Percentiles rank a stretch among this genome's conserved stretches.
phyloP scores from a whole-genome alignment of 2,888 invertebrate species.

The Leucoptera coffeella region DNA sequence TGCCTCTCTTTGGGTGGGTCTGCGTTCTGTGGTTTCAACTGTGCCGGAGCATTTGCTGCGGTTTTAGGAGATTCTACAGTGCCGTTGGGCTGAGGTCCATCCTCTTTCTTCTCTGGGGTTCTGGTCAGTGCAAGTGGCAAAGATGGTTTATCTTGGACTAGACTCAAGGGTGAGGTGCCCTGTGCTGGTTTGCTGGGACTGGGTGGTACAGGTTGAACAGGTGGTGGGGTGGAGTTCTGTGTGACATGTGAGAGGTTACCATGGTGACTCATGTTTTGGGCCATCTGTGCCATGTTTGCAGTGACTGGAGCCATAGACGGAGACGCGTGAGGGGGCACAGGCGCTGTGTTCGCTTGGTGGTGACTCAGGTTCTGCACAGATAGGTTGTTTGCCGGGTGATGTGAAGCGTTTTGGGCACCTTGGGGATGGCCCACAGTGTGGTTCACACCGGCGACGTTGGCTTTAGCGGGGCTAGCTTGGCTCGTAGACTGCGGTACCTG shows the following conservation, averaged over 20 bases:
- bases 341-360: slow-evolving; percentile 23
- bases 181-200: slow-evolving; percentile 27
- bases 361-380: slow-evolving; percentile 35
- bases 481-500: slow-evolving; percentile 37
- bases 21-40: slow-evolving; percentile 29
- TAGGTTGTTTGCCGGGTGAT: slow-evolving; percentile 22
- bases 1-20: slow-evolving; percentile 35
- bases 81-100: slow-evolving; percentile 30
- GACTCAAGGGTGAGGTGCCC: slow-evolving; percentile 32
- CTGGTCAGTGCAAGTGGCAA: slow-evolving; percentile 38
- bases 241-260: slow-evolving; percentile 40
- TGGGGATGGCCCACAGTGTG: slow-evolving; percentile 26
- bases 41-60: slow-evolving; percentile 18
- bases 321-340: slow-evolving; percentile 23
- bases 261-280: slow-evolving; percentile 48
- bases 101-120: slow-evolving; percentile 39
- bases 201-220: slow-evolving; percentile 21
- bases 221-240: slow-evolving; percentile 27
- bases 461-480: slow-evolving; percentile 37
- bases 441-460: slow-evolving; percentile 33
- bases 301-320: slow-evolving; percentile 45
- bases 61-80: slow-evolving; percentile 36
- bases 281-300: slow-evolving; percentile 47
- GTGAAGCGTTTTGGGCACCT: slow-evolving; percentile 31
- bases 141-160: slow-evolving; percentile 32